Base-by-base conservation (phyloP, 2,797 vertebrate genomes). In the Dipus sagitta region DNA sequence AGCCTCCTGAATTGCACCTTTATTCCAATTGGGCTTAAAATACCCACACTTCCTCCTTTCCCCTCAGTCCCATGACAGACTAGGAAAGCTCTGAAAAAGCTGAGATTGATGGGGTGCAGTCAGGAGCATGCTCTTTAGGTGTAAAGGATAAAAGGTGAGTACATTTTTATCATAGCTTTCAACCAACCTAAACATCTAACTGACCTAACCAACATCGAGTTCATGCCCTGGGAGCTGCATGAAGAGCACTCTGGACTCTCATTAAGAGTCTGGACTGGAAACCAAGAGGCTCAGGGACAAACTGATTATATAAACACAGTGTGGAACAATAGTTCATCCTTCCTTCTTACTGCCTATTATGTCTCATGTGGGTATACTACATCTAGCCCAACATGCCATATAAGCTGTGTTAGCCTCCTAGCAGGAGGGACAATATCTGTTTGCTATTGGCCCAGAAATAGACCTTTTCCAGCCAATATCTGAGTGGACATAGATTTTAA, bases 71-170 rank as follows among this genome's bases (percentile, higher is more conserved):
- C 8, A 21, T 78, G 88, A 76, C 4, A 68, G 81, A 54, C 68
- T 47, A 60, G 47, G n/a, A 76, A 86, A n/a, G 47, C 85, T 93
- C 81, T 68, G 71, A 65, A 90, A 92, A 86, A 30, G 76, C 72
- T 20, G 80, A 92, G 88, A 94, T 86, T 81, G 91, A 94, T 92
- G 80, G 32, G 15, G 34, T 71, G 58, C 70, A 86, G 72, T 86
- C 75, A 60, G 70, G n/a, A 88, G 60, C 79, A 24, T 94, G 88
- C 78, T 92, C 62, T 94, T 90, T 76, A 75, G 89, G 90, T 94
- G 76, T 67, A 79, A 64, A 94, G 86, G 88, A 78, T 95, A 62
- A 88, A 94, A 94, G 78, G 85, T 89, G 64, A 97, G 94, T 78
- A 74, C 79, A 83, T 94, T 94, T 96, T 94, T 75, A 84, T 30